Evolutionary conservation across 2,797 vertebrate species (phyloP).

Genomic region (Acanthiza pusilla): DNA sequence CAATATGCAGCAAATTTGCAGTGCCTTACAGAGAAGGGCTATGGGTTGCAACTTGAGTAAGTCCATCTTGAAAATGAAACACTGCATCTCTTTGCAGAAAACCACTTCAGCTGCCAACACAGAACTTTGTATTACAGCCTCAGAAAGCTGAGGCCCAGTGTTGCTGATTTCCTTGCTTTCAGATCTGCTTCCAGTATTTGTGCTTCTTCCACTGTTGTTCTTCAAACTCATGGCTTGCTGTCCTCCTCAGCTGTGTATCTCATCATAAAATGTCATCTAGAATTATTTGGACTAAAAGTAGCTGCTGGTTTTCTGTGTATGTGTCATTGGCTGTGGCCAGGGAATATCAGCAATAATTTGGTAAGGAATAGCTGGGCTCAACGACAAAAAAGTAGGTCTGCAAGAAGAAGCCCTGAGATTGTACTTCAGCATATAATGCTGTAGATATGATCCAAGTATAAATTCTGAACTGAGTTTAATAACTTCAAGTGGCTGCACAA

Average conservation of each 20-base stretch:
- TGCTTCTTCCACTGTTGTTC: background rate
- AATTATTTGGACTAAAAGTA: background rate
- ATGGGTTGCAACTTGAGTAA: background rate
- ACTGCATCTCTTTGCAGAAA: background rate
- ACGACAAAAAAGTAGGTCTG: background rate
- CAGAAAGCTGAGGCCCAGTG: background rate
- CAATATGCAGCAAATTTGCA: background rate
- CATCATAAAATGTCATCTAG: background rate
- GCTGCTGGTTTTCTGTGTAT: background rate
- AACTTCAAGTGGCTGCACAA: background rate
- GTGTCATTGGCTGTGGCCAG: background rate
- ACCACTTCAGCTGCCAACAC: background rate
- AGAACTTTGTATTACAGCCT: background rate
- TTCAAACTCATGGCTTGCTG: background rate
- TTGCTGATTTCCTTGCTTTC: background rate
- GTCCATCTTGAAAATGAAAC: background rate
- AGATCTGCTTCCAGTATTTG: background rate
- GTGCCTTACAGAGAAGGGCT: background rate
- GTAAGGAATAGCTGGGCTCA: background rate
- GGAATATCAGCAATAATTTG: background rate
- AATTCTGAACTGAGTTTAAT: background rate
- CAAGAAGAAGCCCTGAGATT: background rate
- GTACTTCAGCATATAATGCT: background rate
- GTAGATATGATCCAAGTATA: background rate
- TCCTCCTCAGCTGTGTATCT: background rate